Base-by-base conservation (phyloP, 2,113 vertebrate species). In the Pseudopipra pipra region DNA sequence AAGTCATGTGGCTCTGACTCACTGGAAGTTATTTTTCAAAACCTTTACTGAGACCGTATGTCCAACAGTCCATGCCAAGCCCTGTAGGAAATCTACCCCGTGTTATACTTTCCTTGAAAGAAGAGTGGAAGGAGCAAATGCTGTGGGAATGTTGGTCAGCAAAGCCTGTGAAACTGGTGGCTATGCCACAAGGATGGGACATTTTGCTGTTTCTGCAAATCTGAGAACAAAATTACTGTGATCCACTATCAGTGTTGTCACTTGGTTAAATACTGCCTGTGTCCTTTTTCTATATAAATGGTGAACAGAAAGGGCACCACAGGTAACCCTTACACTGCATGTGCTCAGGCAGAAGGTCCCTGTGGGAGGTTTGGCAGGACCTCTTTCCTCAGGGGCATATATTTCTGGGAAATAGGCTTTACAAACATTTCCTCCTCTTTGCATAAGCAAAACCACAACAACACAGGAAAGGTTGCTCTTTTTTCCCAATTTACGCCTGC, bases 21-120 rank as follows among this genome's bases (percentile, higher is more conserved):
- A 86, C 27, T 86, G 61, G 31, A 43, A 79, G 52, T 76, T 93
- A 73, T 86, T 95, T 93, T 95, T 80, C 79, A 85, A 93, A 93
- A 72, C 25, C 30, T 90, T 90, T 75, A 28, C 46, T 24, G 68
- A 62, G 91, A 83, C 66, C 0, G 55, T 71, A n/a, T 58, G 75
- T 65, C 77, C 54, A 65, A 55, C 14, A 87, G 28, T 27, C 13
- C 0, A 1, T 51, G 77, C 80, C 91, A 95, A 95, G 54, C 52
- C 82, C 72, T 87, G 49, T 84, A 68, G 46, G 71, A 92, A 87
- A 89, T 78, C 61, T 75, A 23, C 27, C 35, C 87, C 62, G 51
- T 89, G 43, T 90, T 88, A 56, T 22, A 82, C 47, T 92, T 94
- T 92, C 91, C 74, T 93, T 89, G 85, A 92, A 90, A 91, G 92